These are phyloP conservation scores for Meda fulgida DNA, from an alignment of 2,797 vertebrate genomes.

Conservation along the genomic window DNA sequence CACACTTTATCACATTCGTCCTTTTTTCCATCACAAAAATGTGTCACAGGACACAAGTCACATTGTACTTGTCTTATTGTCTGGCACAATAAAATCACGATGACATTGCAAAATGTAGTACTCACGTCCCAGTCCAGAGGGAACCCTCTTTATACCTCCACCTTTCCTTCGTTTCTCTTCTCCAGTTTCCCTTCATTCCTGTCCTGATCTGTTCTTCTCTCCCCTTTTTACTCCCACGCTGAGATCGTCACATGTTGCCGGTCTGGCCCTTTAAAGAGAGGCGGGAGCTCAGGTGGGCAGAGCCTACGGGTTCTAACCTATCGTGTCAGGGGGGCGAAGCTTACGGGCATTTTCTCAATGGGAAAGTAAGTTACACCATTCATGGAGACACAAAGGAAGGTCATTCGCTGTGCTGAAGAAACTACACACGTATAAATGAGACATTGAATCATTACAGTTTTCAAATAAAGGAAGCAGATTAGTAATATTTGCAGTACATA, in stretches of 20 bases:
- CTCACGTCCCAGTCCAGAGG: not conserved
- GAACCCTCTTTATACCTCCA: not conserved
- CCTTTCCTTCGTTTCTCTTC: not conserved
- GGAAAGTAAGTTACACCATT: slow-evolving; percentile 23
- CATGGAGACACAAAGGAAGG: slow-evolving; percentile 28
- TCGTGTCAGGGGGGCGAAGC: slow-evolving; percentile 2
- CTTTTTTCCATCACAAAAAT: not conserved
- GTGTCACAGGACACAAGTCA: not conserved
- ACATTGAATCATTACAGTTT: not conserved
- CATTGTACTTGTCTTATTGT: not conserved
- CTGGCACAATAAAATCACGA: not conserved
- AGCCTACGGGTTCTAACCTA: slow-evolving; percentile 1
- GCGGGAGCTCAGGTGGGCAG: slow-evolving; percentile 28
- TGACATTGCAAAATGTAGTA: slow-evolving; percentile 14
- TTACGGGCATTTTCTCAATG: slow-evolving; percentile 38
- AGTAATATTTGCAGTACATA: not conserved
- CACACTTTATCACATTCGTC: not conserved
- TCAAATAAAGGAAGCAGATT: not conserved
- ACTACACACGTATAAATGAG: not conserved
- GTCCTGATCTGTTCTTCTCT: not conserved
- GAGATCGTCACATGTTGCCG: slow-evolving; percentile 48
- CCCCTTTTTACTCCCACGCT: slow-evolving; percentile 4
- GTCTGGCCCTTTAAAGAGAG: slow-evolving; percentile 49
- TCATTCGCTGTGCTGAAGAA: not conserved
- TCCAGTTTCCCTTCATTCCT: not conserved